A percentile compares a stretch with the other conserved stretches of the same genome.
Evolutionary conservation across 2,797 vertebrate species (phyloP).

Genomic region (Labeo calbasu): DNA sequence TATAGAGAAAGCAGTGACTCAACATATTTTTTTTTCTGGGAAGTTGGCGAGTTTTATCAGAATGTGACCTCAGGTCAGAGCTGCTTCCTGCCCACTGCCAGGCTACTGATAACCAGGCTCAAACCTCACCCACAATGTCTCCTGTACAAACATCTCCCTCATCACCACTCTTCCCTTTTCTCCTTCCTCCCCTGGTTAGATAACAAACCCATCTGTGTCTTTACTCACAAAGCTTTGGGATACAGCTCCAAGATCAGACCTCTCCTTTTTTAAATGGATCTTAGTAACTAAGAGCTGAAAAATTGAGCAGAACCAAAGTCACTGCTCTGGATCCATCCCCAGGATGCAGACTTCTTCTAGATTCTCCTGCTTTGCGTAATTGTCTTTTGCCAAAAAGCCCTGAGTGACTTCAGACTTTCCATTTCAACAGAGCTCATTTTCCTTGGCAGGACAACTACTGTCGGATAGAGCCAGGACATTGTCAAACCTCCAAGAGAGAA

Average conservation of each 20-base stretch:
- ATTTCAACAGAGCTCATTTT: conserved; percentile 65
- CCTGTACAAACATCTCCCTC: conserved; percentile 45
- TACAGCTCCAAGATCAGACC: conserved; percentile 22
- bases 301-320: conserved; percentile 30
- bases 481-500: conserved; percentile 56
- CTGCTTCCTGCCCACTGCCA: conserved; percentile 52
- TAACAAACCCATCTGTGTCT: conserved; percentile 54
- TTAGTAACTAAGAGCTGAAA: conserved; percentile 20
- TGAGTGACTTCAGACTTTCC: conserved; percentile 67
- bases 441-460: conserved; percentile 59
- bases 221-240: conserved; percentile 19
- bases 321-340: conserved; percentile 47
- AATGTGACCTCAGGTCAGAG: conserved; percentile 51
- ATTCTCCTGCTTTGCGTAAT: conserved; percentile 63
- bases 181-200: conserved; percentile 44
- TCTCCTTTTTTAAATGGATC: conserved; percentile 27
- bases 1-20: conserved; percentile 48
- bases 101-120: conserved; percentile 43
- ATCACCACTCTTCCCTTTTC: conserved; percentile 41
- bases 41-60: conserved; percentile 49
- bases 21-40: conserved; percentile 22
- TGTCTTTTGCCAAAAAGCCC: conserved; percentile 58
- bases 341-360: conserved; percentile 57
- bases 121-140: conserved; percentile 44
- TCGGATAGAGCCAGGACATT: conserved; percentile 62